These are phyloP conservation scores for Pholis gunnellus DNA, from an alignment of 2,113 vertebrate species.

Conservation along the genomic window DNA sequence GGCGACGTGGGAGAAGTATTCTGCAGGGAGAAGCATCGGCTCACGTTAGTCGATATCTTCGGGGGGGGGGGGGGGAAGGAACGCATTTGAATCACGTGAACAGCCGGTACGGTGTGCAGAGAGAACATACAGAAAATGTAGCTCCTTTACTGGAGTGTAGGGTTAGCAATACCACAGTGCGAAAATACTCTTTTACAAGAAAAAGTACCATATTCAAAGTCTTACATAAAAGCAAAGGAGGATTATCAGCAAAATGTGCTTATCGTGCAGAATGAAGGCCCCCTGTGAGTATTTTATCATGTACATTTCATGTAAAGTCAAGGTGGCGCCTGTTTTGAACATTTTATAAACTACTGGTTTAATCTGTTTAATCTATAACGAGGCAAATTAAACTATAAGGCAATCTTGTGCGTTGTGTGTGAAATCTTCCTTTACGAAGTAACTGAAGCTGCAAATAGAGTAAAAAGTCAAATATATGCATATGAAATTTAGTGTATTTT, in stretches of 20 bases:
- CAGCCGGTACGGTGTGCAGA: too few species aligned
- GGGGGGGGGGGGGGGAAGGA: neutral
- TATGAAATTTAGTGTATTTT: neutral
- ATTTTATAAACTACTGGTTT: neutral
- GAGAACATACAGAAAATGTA: neutral
- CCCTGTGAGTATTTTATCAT: neutral
- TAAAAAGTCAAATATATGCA: neutral
- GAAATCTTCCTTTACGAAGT: neutral
- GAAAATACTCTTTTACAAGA: neutral
- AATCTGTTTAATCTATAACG: neutral
- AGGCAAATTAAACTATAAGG: neutral
- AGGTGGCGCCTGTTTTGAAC: neutral
- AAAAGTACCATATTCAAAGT: neutral
- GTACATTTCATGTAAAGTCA: neutral
- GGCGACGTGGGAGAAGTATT: constrained; percentile 83
- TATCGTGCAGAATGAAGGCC: neutral
- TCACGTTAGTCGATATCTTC: neutral
- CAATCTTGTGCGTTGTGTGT: neutral
- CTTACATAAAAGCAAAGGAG: neutral
- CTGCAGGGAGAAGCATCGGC: constrained; percentile 68
- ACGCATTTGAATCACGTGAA: too few species aligned
- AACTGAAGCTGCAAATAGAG: neutral
- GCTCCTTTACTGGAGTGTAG: neutral
- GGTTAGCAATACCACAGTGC: neutral
- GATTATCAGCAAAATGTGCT: neutral